Base-by-base conservation (phyloP, 2,888 invertebrate genomes). In the Marasmarcha lunaedactyla region DNA sequence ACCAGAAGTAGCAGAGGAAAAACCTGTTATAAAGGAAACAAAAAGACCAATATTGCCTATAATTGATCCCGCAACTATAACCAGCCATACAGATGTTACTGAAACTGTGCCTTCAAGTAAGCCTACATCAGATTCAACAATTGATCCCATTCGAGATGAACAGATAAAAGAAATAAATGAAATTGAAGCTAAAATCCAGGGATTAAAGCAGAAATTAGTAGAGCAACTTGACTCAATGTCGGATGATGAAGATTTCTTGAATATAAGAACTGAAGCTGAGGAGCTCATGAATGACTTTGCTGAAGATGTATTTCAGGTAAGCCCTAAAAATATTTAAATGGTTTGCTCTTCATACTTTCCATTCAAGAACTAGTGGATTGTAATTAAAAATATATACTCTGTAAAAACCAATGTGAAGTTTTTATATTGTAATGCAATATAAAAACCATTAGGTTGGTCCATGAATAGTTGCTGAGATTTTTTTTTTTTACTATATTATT, bases 181-280 rank as follows among this genome's bases (percentile, higher is more conserved):
- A 50, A 86, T 90, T 48, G 89, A 90, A 69, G 86, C 85, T 46
- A 88, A 88, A 66, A 89, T 90, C 38, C 70, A 72, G 44, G 79
- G 74, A 0, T 54, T 79, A 39, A 79, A 73, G 49, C 72, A 76
- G 47, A 83, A 81, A 57, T 60, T 79, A 38, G 65, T 59, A 0
- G 76, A 78, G 38, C 79, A 81, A 42, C 60, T 86, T 33, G 84
- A 86, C 47, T 85, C 85, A 44, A 86, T 86, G 66, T 86, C 86
- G 3, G 87, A 88, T 46, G 88, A 87, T 59, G 89, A 89, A 47
- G 89, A 90, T 59, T 87, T 87, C 57, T 69, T 88, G 26, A 89
- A 87, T 63, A 84, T 90, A 20, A 85, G 87, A 47, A 87, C 87
- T 34, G 89, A 89, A 54, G 88, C 87, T 12, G 87, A 86, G 41